Evolutionary conservation across 2,888 invertebrate genomes (phyloP), one percentile per base, ranked within the genome.

Genomic region (Megaustenia siamemsis): DNA sequence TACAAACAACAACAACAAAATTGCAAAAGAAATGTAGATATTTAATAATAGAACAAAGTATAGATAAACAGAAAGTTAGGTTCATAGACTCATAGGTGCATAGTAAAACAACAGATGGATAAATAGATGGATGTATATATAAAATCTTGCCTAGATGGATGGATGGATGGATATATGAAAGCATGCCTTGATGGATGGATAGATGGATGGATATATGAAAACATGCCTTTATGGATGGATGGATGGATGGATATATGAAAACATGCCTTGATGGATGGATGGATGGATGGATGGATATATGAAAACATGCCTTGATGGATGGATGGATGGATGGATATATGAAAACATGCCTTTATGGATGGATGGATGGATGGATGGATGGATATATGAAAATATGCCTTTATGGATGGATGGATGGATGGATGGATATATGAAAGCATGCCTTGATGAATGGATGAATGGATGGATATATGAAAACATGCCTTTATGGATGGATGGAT

Each of bases 401-500:
- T n/a, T n/a, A 8, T 56, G 56, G 60, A 15, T 28, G 28, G 60
- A 24, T 15, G 28, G n/a, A n/a, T 60, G 10, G 60, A 60, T n/a
- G 12, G 45, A 45, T 45, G 12, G 45, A 45, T 45, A n/a, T 2
- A 60, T n/a, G n/a, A 4, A 60, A 5, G 2, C 5, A 60, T 60
- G 38, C 35, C 32, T 66, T 35, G 66, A 35, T 66, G 38, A 21
- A 38, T 38, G 40, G 68, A 69, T 18, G 40, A 40, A 38, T 18
- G 6, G 71, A 56, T 56, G 32, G 6, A 15, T 12, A 68, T 28
- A 68, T 2, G 38, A n/a, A n/a, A n/a, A n/a, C n/a, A n/a, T n/a
- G n/a, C n/a, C n/a, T n/a, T n/a, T n/a, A n/a, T 68, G 38, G 68
- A 68, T 68, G 3, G 66, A 66, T n/a, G n/a, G 18, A 69, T 38